Evolutionary conservation across 2,797 vertebrate genomes (phyloP), one percentile per base, ranked within the genome.

Genomic region (Fistularia tabacaria): DNA sequence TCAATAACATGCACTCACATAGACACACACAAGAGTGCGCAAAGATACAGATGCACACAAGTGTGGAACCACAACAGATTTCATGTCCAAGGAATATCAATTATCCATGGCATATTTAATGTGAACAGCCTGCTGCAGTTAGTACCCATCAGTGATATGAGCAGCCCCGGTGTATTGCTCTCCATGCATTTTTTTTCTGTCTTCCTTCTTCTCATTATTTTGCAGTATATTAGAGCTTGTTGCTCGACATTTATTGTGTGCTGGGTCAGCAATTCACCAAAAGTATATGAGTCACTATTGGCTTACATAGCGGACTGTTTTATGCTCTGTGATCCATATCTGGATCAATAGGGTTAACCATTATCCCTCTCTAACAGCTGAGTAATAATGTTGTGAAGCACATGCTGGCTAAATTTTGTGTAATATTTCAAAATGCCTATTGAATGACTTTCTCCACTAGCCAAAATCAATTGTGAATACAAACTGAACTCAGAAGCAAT

Each of bases 51-150:
- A 38, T 38, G 43, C 51, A 36, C 64, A 39, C 14, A 67, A 53
- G 14, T 56, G 55, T 64, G 57, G 12, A 72, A 36, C 38, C 49
- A 54, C 51, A 59, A 69, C 43, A 46, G 51, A 60, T 73, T 73
- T 69, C 41, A 62, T 65, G 62, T 76, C 64, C 65, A 75, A 60
- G 54, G 14, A 37, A 49, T 65, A 79, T 87, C 57, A 77, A 78
- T 85, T 81, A 78, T 79, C 69, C 52, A 78, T 76, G 67, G 57
- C 63, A 73, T 80, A 66, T 77, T 80, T 72, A 74, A 86, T 76
- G 66, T 41, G 59, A 79, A 69, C 68, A 64, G 70, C 46, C 77
- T 76, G 51, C 61, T 71, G 65, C 69, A 57, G 73, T 84, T 85
- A 76, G 72, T 77, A 66, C 44, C 54, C 54, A 66, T 74, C 49